A percentile compares a stretch with the other conserved stretches of the same genome.
phyloP scores from a whole-genome alignment of 2,113 vertebrate species.

The Lophochroa leadbeateri region DNA sequence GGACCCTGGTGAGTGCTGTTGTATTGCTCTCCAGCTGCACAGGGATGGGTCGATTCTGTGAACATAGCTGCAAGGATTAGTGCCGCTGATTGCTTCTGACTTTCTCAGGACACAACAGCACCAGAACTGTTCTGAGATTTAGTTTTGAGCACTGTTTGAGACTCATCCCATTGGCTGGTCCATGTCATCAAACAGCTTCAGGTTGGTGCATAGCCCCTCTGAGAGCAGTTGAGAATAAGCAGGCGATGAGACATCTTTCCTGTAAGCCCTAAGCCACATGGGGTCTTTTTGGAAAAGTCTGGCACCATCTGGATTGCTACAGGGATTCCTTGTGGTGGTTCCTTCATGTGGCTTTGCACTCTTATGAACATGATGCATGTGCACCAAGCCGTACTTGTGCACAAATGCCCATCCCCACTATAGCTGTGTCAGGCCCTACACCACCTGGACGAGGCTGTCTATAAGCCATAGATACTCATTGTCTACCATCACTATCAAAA shows the following conservation, averaged over 20 bases:
- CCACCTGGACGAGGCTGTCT: neutral
- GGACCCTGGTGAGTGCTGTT: too few relatives aligned
- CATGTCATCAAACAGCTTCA: neutral
- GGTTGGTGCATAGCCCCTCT: neutral
- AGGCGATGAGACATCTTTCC: neutral
- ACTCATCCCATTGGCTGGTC: neutral
- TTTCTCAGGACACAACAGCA: neutral
- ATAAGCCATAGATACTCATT: neutral
- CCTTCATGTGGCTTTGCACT: fast-evolving
- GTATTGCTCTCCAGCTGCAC: neutral
- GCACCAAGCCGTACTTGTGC: neutral
- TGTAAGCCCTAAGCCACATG: neutral
- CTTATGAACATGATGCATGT: fast-evolving
- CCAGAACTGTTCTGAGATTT: neutral
- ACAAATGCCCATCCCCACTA: too few relatives aligned
- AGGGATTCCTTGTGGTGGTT: neutral
- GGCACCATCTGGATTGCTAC: neutral
- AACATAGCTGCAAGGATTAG: neutral
- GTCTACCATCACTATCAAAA: fast-evolving
- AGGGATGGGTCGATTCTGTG: too few relatives aligned
- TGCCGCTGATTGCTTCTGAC: neutral
- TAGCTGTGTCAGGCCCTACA: neutral
- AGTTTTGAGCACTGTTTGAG: neutral
- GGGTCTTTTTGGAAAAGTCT: neutral
- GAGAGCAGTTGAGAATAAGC: neutral